These are phyloP conservation scores for Orbicella faveolata DNA, from an alignment of 64 coral and sea anemone species.

Conservation along the genomic window DNA sequence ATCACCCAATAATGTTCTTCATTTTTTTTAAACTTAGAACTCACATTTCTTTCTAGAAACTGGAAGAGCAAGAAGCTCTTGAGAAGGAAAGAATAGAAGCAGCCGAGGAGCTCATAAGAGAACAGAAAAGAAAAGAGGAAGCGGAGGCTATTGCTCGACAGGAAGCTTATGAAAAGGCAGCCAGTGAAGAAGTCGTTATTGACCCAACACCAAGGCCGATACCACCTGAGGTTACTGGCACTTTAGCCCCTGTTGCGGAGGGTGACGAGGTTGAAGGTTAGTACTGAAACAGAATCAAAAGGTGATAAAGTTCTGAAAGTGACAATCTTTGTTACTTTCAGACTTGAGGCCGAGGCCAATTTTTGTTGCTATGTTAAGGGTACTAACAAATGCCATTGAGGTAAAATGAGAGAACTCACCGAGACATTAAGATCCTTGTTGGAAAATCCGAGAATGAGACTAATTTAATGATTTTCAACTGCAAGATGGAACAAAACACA, in stretches of 20 bases:
- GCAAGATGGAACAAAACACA: too few species aligned
- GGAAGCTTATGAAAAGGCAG: constrained; percentile 86
- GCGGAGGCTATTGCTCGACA: constrained; percentile 82
- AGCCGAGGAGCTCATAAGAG: constrained; percentile 55
- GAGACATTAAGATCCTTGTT: too few species aligned
- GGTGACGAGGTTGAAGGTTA: constrained; percentile 78
- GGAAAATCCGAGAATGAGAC: too few species aligned
- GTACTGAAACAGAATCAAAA: constrained; percentile 21
- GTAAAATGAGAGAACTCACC: too few species aligned
- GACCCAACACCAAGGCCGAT: constrained; percentile 81
- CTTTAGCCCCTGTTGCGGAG: constrained; percentile 84
- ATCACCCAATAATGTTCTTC: too few species aligned
- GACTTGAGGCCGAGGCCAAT: too few species aligned
- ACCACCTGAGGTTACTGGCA: constrained; percentile 81
- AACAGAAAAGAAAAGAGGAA: constrained; percentile 80
- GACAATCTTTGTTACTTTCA: too few species aligned
- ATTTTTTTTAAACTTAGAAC: too few species aligned
- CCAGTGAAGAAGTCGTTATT: constrained; percentile 62
- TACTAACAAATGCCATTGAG: too few species aligned
- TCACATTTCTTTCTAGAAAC: constrained; percentile 63
- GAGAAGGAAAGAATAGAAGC: constrained; percentile 68
- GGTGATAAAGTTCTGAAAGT: not conserved
- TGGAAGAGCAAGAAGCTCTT: constrained; percentile 67
- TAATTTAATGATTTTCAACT: too few species aligned
- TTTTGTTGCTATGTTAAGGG: too few species aligned